Evolutionary conservation across 2,797 vertebrate genomes (phyloP).

Genomic region (Microctenopoma stevenorrisi): DNA sequence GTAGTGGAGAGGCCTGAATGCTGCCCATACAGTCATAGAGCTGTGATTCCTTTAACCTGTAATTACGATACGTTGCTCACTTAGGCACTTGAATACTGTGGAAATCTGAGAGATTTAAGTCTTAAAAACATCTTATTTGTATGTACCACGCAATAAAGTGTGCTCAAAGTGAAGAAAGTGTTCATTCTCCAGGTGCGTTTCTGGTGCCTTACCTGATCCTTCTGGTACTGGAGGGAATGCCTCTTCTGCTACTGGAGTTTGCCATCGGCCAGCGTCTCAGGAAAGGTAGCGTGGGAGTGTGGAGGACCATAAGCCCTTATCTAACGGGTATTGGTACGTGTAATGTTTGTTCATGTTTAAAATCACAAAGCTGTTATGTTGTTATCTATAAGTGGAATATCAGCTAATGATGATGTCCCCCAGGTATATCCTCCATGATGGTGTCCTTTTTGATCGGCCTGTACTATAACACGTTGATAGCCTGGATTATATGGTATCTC

Average conservation of each 20-base stretch:
- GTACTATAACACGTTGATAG: constrained; percentile 95
- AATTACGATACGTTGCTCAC: no score
- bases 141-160: no score
- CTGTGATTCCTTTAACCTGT: no score
- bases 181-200: constrained; percentile 88
- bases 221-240: constrained; percentile 92
- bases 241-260: constrained; percentile 93
- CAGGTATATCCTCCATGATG: constrained; percentile 90
- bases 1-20: no score
- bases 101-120: no score
- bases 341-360: not conserved
- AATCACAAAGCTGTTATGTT: not conserved
- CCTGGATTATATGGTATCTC: constrained; percentile 96
- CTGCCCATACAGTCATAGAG: no score
- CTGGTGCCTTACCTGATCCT: constrained; percentile 96
- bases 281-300: constrained; percentile 89
- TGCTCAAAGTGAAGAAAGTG: not conserved
- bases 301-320: constrained; percentile 87
- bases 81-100: no score
- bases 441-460: constrained; percentile 90
- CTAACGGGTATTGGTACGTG: constrained; percentile 90
- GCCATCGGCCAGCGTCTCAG: constrained; percentile 94
- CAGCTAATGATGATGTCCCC: not conserved
- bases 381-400: not conserved
- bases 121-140: no score